These are phyloP conservation scores for Thalpophila matura DNA, from an alignment of 2,888 invertebrate species.

Conservation along the genomic window DNA sequence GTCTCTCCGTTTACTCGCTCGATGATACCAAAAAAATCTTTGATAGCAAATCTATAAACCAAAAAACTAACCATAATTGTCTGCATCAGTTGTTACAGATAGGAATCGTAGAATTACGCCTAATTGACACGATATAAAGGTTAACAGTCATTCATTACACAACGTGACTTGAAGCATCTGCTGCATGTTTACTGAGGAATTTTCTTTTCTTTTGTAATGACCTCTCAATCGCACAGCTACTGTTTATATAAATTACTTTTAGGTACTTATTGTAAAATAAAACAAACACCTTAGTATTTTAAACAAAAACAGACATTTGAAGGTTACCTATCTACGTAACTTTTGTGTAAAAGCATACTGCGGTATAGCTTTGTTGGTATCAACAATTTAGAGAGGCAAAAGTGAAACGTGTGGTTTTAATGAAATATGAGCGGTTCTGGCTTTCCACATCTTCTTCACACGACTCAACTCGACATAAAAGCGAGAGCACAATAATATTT, in stretches of 20 bases:
- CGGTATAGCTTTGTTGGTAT: conserved; percentile 45
- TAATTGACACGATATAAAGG: conserved; percentile 55
- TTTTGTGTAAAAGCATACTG: conserved; percentile 40
- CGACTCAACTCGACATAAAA: conserved; percentile 60
- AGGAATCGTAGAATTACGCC: conserved; percentile 31
- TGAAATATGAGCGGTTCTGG: conserved; percentile 65
- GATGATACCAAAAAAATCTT: conserved; percentile 49
- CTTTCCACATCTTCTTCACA: conserved; percentile 81
- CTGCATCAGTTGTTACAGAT: conserved; percentile 23
- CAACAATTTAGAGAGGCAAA: conserved; percentile 62
- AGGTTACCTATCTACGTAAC: conserved; percentile 40
- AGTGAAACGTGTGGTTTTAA: conserved; percentile 71
- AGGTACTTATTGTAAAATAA: conserved; percentile 40
- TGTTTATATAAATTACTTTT: conserved; percentile 41
- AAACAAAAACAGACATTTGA: conserved; percentile 42
- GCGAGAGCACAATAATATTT: conserved; percentile 70
- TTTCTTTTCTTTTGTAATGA: conserved; percentile 46
- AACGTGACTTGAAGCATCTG: conserved; percentile 49
- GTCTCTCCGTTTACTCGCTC: conserved; percentile 57
- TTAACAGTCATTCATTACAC: conserved; percentile 48
- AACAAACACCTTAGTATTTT: conserved; percentile 44
- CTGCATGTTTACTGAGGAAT: conserved; percentile 29
- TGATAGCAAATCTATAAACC: conserved; percentile 42
- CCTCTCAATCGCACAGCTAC: conserved; percentile 35
- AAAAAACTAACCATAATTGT: conserved; percentile 28